Conservation (phyloP, 2,113 vertebrate species). For the Erpornis zantholeuca region DNA sequence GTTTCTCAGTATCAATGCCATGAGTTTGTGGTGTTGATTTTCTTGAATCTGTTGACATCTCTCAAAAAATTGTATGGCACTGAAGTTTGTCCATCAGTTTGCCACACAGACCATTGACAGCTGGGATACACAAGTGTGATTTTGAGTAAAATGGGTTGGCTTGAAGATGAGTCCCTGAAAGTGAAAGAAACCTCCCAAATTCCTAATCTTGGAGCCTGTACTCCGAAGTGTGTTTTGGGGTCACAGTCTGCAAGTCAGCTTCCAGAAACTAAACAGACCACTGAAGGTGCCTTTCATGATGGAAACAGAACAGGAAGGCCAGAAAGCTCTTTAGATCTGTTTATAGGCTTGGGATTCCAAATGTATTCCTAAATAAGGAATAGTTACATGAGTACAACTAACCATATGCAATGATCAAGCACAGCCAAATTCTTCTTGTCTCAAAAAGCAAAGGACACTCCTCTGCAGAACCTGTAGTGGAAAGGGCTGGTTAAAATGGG, state of each 20-base stretch:
- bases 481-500: neutral
- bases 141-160: neutral
- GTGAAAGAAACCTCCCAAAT: neutral
- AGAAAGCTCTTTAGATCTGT: constrained; percentile 53
- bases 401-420: neutral
- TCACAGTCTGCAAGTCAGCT: neutral
- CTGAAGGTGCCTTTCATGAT: constrained; percentile 26
- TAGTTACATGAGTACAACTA: neutral
- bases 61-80: neutral
- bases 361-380: constrained; percentile 32
- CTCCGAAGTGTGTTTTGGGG: neutral
- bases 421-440: neutral
- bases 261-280: neutral
- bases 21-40: neutral
- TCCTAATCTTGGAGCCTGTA: neutral
- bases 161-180: neutral
- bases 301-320: constrained; percentile 15
- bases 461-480: neutral
- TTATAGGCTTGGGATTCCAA: constrained; percentile 44
- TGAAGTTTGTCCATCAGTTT: neutral
- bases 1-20: neutral
- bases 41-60: neutral
- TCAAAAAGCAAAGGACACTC: neutral
- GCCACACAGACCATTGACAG: neutral
- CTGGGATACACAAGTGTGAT: neutral